Base-by-base conservation (phyloP, 2,888 invertebrate species). In the Callyntrura sp. region DNA sequence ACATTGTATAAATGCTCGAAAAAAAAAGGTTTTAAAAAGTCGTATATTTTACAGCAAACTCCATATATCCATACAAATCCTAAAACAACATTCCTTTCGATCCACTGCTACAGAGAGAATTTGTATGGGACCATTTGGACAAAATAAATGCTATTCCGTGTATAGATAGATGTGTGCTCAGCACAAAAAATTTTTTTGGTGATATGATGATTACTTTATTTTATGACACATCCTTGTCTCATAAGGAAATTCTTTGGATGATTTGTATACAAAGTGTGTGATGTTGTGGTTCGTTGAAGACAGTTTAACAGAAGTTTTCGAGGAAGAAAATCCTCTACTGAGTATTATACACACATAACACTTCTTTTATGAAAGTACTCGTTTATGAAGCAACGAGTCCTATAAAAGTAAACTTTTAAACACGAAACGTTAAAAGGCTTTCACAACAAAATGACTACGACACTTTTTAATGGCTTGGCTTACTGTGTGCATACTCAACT, bases 201-300 rank as follows among this genome's bases (percentile, higher is more conserved):
- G 87, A 87, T 81, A 81, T 57, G 81, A 81, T 81, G 87, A 87
- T 87, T 87, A 87, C 81, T 57, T 70, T 35, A 48, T 45, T 88
- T 88, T 88, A 88, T 83, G 83, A 51, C 23, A 73, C 70, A 81
- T 83, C 60, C 60, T 88, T 83, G 88, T 82, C 88, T 83, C 83
- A 48, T 76, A 83, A 88, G 88, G 82, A 88, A 88, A 83, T 88
- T 81, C 83, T 62, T 88, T 88, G 73, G 76, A 85, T 79, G 81
- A 87, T 87, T 81, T 81, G 86, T 78, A 79, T 76, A 78, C 79
- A 81, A 12, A 48, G 51, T 70, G 28, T 65, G 82, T 35, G 12
- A 25, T 45, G 85, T 25, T 86, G 43, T 28, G 76, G 51, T 86
- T 87, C 68, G 79, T 35, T 73, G 81, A 87, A 68, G 43, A 70